A percentile compares a stretch with the other conserved stretches of the same genome.
Evolutionary conservation across 2,888 invertebrate species (phyloP).

Genomic region (Cerastis leucographa): DNA sequence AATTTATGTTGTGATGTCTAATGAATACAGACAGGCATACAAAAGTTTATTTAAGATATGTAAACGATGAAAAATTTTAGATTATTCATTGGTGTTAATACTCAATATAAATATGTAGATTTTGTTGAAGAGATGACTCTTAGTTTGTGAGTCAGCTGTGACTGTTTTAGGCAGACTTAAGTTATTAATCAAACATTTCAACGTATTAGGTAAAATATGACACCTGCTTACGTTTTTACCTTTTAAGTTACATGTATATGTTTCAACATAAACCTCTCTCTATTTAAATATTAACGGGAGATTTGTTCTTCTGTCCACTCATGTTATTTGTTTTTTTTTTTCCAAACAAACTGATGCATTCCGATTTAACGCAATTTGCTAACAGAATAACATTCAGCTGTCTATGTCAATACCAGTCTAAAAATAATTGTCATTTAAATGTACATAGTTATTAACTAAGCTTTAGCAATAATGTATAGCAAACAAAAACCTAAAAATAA

Average conservation of each 20-base stretch:
- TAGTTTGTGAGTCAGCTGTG: constrained; percentile 27
- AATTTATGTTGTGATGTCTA: constrained; percentile 98
- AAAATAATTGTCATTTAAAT: constrained; percentile 24
- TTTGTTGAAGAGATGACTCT: constrained; percentile 15
- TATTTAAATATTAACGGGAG: constrained; percentile 11
- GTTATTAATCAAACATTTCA: constrained; percentile 19
- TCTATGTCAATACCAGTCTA: constrained; percentile 48
- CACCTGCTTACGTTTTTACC: background rate
- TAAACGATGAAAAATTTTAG: constrained; percentile 68
- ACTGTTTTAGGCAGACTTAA: constrained; percentile 26
- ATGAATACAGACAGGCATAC: constrained; percentile 97
- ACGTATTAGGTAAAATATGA: background rate
- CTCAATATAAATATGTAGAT: constrained; percentile 29
- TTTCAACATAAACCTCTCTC: constrained; percentile 18
- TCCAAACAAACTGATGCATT: constrained; percentile 57
- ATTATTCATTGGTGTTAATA: constrained; percentile 41
- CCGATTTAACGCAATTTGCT: constrained; percentile 32
- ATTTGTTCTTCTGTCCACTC: background rate
- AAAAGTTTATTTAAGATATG: constrained; percentile 93
- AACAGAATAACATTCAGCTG: constrained; percentile 29
- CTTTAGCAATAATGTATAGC: constrained; percentile 61
- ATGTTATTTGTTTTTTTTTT: background rate
- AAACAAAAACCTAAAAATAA: constrained; percentile 31
- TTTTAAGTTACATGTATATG: constrained; percentile 17
- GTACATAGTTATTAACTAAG: constrained; percentile 51